Evolutionary conservation across 1,140 invertebrate species (phyloP).

Genomic region (Macrostomum lignano): DNA sequence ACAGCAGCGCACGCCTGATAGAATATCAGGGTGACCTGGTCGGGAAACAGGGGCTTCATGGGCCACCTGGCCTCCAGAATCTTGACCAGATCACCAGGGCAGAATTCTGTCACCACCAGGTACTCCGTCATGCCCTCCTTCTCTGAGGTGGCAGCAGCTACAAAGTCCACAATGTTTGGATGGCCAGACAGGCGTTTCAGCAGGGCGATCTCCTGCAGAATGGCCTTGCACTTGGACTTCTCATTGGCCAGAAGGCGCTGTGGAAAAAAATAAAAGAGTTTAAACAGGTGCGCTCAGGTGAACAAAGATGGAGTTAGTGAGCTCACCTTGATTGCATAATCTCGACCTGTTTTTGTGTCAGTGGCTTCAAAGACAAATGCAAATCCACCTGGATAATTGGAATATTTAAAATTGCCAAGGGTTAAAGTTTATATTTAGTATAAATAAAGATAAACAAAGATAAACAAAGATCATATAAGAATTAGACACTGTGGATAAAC

Average conservation of each 20-base stretch:
- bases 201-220: constrained; percentile 30
- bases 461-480: too few species aligned
- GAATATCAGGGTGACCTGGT: constrained; percentile 46
- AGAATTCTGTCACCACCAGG: constrained; percentile 32
- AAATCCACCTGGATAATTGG: constrained; percentile 2
- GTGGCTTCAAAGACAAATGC: constrained; percentile 3
- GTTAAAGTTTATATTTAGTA: too few species aligned
- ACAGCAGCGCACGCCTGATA: constrained; percentile 65
- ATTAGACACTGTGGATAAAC: too few species aligned
- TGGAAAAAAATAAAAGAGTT: constrained; percentile 10
- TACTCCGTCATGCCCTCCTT: constrained; percentile 30
- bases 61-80: background rate
- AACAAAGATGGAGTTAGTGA: constrained; percentile 3
- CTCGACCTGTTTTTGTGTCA: constrained; percentile 1
- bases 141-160: constrained; percentile 28
- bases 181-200: constrained; percentile 33
- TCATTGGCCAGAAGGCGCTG: constrained; percentile 31
- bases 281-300: too few species aligned
- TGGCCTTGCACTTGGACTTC: constrained; percentile 27
- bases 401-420: too few species aligned
- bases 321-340: constrained; percentile 5
- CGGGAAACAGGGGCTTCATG: background rate
- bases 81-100: constrained; percentile 21
- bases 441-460: too few species aligned
- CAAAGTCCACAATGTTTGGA: constrained; percentile 31